A percentile compares a stretch with the other conserved stretches of the same genome.
Evolutionary conservation across 2,888 invertebrate genomes (phyloP).

Genomic region (Eristalis intricaria): DNA sequence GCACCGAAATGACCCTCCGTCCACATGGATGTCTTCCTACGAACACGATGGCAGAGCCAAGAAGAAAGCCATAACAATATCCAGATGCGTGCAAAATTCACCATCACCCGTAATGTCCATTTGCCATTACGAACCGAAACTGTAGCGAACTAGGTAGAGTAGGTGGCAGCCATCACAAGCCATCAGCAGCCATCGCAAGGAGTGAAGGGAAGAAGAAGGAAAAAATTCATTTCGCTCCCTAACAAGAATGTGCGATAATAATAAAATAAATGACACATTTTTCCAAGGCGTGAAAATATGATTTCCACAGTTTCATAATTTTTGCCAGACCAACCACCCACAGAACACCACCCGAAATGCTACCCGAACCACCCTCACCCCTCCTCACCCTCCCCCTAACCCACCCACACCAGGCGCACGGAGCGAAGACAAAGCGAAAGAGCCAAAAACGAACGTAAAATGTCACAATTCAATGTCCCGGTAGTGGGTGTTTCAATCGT

Average conservation of each 20-base stretch:
- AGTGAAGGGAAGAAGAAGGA: slow-evolving; percentile 1
- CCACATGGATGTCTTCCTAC: neutral
- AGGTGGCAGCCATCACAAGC: neutral
- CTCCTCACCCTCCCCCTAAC: too few species aligned
- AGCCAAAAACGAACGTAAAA: slow-evolving; percentile 28
- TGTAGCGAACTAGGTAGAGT: slow-evolving; percentile 17
- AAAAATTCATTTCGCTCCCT: slow-evolving; percentile 66
- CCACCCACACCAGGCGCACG: too few species aligned
- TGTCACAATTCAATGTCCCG: slow-evolving; percentile 58
- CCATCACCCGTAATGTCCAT: slow-evolving; percentile 66
- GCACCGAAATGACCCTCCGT: slow-evolving; percentile 10
- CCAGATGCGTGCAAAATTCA: slow-evolving; percentile 66
- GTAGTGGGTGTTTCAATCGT: slow-evolving; percentile 62
- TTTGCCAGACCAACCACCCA: slow-evolving; percentile 9
- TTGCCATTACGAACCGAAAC: slow-evolving; percentile 59
- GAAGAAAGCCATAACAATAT: slow-evolving; percentile 45
- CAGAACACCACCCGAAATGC: neutral
- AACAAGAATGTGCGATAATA: slow-evolving; percentile 71
- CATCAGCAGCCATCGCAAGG: neutral
- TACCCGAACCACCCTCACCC: too few species aligned
- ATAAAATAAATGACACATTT: slow-evolving; percentile 70
- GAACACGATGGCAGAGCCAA: neutral
- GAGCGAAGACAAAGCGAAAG: neutral
- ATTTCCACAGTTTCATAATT: slow-evolving; percentile 70
- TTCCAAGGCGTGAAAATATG: slow-evolving; percentile 70